Percentiles rank a stretch among this genome's conserved stretches.
Conservation (phyloP, 2,113 vertebrate genomes). For the Pteropus alecto region DNA sequence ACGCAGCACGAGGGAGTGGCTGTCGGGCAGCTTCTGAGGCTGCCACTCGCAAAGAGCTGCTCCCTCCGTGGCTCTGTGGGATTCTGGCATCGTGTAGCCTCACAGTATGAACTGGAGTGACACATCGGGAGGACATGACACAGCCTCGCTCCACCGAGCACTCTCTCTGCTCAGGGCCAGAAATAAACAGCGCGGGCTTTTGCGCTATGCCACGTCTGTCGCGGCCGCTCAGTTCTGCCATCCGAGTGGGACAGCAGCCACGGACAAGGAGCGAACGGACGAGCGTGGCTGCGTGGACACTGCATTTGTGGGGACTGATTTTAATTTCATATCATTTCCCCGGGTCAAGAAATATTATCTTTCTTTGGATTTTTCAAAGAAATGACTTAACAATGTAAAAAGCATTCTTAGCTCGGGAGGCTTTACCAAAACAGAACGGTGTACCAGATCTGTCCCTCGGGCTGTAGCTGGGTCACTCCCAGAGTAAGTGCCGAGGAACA, state of each 20-base stretch:
- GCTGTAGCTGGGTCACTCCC: neutral
- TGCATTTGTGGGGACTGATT: neutral
- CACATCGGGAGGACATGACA: fast-evolving
- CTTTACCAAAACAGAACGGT: neutral
- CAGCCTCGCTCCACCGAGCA: too few relatives aligned
- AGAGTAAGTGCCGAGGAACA: neutral
- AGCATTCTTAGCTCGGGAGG: neutral
- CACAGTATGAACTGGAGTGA: fast-evolving
- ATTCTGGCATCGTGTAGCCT: fast-evolving
- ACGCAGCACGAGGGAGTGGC: neutral
- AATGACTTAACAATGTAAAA: neutral
- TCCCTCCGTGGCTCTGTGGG: neutral
- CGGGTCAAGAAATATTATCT: neutral
- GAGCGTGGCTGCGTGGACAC: fast-evolving
- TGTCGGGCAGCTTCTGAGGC: fast-evolving
- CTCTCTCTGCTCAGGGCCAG: neutral
- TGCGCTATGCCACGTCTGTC: fast-evolving
- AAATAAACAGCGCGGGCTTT: fast-evolving
- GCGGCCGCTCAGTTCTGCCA: fast-evolving
- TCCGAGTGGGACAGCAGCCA: fast-evolving
- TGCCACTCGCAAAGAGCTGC: neutral
- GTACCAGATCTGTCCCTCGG: fast-evolving
- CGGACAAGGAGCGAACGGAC: fast-evolving
- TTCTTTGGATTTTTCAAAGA: neutral
- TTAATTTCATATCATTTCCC: neutral